Evolutionary conservation across 2,797 vertebrate genomes (phyloP), one percentile per base, ranked within the genome.

Genomic region (Gymnothorax reevesii): DNA sequence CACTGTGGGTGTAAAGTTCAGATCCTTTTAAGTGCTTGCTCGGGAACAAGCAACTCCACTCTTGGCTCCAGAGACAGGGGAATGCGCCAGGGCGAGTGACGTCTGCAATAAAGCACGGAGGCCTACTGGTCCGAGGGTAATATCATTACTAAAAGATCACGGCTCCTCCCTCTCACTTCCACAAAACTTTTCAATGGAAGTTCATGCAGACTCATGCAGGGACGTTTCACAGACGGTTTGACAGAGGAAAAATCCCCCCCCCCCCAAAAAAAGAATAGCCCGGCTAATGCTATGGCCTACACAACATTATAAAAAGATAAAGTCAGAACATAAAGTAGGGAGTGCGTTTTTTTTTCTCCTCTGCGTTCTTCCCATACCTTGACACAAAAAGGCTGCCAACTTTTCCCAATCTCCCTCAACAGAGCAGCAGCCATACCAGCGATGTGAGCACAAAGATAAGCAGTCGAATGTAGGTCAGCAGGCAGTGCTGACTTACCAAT

Each of bases 391-490:
- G 13, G n/a, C 88, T 88, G 87, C 88, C 87, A 84, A 82, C 3
- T 82, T 82, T 75, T 82, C 83, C 27, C 77, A 20, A 57, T 85
- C 82, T 88, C n/a, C 84, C 82, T 89, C 84, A 88, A 89, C 85
- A 66, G 91, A 93, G 88, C 91, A 91, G 90, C 90, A 92, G 89
- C 92, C 90, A 42, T 93, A 91, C 92, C 90, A 92, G 93, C 93
- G 92, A 93, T 93, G 92, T 42, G 92, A 92, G 94, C 94, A 94
- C 94, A 93, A 94, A 95, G 93, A 94, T 91, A 90, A 92, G 92
- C 91, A 92, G 90, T 92, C 93, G 93, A 95, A 95, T 96, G 94
- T 96, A 95, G 95, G 95, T 96, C 95, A 95, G 91, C 92, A 93
- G 92, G 93, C 83, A 89, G 94, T 94, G 93, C 95, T 90, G 93